Conservation (phyloP, 2,113 vertebrate genomes). For the Spea bombifrons region DNA sequence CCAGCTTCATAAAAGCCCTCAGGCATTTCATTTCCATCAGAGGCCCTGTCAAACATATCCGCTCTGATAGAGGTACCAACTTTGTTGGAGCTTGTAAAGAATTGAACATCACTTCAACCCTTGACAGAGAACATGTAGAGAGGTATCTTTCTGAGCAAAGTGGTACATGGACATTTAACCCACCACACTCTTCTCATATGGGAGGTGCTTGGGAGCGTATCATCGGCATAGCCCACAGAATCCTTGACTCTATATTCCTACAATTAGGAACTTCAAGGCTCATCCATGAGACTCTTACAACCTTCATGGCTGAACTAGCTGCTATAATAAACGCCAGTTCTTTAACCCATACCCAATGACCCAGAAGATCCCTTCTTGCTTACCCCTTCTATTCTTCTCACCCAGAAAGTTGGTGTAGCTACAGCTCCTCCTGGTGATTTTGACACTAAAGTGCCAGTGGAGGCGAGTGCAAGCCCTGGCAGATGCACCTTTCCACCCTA, state of each 20-base stretch:
- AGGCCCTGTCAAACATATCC: too few relatives aligned
- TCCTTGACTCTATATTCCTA: neutral
- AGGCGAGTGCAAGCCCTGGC: slow-evolving; percentile 23
- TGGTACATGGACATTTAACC: neutral
- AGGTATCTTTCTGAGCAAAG: neutral
- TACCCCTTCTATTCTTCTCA: slow-evolving; percentile 39
- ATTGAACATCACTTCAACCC: neutral
- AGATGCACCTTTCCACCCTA: neutral
- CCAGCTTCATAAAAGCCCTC: too few relatives aligned
- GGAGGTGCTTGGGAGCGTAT: neutral
- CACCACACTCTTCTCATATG: too few relatives aligned
- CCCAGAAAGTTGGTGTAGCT: slow-evolving; percentile 14
- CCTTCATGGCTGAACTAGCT: neutral
- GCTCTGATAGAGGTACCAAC: neutral
- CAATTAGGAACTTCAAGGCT: neutral
- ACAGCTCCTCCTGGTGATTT: slow-evolving; percentile 34
- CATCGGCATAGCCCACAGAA: neutral
- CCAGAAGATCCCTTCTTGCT: neutral
- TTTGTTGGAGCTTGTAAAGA: slow-evolving; percentile 16
- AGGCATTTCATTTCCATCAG: too few relatives aligned
- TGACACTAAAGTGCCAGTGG: slow-evolving; percentile 29
- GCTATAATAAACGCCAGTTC: neutral
- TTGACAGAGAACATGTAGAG: neutral
- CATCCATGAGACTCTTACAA: neutral
- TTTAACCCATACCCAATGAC: neutral